Evolutionary conservation across 2,888 invertebrate genomes (phyloP).

Genomic region (Cacoxenus indagator): DNA sequence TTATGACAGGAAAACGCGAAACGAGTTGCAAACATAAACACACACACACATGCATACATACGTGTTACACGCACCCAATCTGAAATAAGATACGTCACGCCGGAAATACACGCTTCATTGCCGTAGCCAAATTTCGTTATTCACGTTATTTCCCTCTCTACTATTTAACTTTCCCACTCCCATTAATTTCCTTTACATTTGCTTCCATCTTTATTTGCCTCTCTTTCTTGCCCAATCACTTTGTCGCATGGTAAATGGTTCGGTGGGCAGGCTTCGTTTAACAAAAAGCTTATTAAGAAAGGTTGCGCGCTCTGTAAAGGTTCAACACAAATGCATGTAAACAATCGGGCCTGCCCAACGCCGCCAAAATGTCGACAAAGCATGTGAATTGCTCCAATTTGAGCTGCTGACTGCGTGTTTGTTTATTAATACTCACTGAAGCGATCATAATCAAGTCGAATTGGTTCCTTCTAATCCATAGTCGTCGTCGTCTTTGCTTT

Average conservation of each 20-base stretch:
- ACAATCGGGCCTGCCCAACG: conserved; percentile 49
- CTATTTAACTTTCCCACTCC: neutral
- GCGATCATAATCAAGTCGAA: conserved; percentile 64
- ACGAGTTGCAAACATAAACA: conserved; percentile 33
- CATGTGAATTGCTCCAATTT: neutral
- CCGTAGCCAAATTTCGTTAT: conserved; percentile 29
- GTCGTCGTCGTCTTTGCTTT: neutral
- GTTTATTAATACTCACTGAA: conserved; percentile 64
- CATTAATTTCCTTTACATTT: no score
- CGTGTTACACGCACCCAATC: conserved; percentile 53
- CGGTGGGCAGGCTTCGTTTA: conserved; percentile 60
- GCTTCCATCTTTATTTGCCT: no score
- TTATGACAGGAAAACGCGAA: conserved; percentile 62
- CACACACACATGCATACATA: conserved; percentile 31
- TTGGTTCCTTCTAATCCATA: conserved; percentile 21
- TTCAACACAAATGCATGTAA: conserved; percentile 62
- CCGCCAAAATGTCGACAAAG: neutral
- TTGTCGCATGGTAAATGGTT: conserved; percentile 53
- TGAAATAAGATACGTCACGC: conserved; percentile 63
- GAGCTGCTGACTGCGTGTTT: conserved; percentile 20
- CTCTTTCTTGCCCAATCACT: conserved; percentile 40
- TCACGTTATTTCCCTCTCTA: neutral
- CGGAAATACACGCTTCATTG: conserved; percentile 54
- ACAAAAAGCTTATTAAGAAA: conserved; percentile 37
- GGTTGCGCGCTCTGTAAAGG: conserved; percentile 35